A percentile compares a stretch with the other conserved stretches of the same genome.
Evolutionary conservation across 1,140 invertebrate species (phyloP).

Genomic region (Microplitis mediator): DNA sequence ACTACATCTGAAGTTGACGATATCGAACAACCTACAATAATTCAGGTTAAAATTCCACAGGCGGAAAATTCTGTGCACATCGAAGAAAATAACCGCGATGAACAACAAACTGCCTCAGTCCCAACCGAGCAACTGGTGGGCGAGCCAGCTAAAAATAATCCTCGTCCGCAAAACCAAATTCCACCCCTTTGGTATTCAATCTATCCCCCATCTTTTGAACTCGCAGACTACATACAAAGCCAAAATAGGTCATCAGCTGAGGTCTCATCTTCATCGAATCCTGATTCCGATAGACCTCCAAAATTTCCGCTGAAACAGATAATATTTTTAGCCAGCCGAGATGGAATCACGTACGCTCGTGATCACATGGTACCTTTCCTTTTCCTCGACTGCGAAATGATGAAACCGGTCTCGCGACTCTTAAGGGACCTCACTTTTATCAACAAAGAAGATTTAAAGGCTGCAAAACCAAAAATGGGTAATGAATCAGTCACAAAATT

Average conservation of each 20-base stretch:
- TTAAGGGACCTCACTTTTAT: not conserved
- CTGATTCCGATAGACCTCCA: not conserved
- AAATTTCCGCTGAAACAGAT: no score
- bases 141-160: no score
- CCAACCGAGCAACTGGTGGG: no score
- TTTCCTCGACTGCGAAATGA: not conserved
- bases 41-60: no score
- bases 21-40: no score
- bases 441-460: not conserved
- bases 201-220: not conserved
- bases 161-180: no score
- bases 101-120: no score
- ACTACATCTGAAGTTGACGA: no score
- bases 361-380: slow-evolving; percentile 4
- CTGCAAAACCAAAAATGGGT: not conserved
- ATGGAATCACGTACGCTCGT: not conserved
- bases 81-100: no score
- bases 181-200: no score
- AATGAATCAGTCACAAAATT: not conserved
- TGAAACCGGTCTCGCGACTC: not conserved
- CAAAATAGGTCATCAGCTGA: not conserved
- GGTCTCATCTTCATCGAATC: not conserved
- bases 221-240: not conserved
- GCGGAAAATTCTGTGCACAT: no score
- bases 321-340: not conserved